Conservation (phyloP, 2,113 vertebrate genomes). For the Nannospalax galili region DNA sequence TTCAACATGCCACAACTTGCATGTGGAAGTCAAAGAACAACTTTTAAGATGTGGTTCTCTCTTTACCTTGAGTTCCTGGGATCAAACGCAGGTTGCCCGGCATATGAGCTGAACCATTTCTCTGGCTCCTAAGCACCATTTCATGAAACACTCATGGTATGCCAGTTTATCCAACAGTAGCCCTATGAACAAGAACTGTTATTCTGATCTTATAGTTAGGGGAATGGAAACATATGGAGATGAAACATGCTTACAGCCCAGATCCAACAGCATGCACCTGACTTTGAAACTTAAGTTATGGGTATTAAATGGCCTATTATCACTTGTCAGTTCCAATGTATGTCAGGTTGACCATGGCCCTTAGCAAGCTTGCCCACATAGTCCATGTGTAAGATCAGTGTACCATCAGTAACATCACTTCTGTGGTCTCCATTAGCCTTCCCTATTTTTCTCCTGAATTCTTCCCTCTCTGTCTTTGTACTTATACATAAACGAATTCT, state of each 20-base stretch:
- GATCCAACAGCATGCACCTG: neutral
- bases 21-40: no score
- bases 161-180: neutral
- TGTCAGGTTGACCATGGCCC: neutral
- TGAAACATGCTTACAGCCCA: neutral
- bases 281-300: neutral
- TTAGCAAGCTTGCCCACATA: neutral
- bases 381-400: neutral
- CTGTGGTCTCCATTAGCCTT: neutral
- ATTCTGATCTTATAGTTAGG: neutral
- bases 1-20: no score
- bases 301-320: neutral
- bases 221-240: neutral
- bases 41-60: no score
- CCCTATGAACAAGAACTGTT: neutral
- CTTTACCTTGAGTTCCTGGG: no score
- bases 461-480: conserved; percentile 11
- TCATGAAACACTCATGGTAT: neutral
- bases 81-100: no score
- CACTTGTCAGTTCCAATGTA: neutral
- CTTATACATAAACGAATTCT: neutral
- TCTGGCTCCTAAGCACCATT: neutral
- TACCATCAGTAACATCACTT: neutral
- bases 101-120: no score
- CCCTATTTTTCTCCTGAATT: neutral